Evolutionary conservation across 2,797 vertebrate species (phyloP).

Genomic region (Pitangus sulphuratus): DNA sequence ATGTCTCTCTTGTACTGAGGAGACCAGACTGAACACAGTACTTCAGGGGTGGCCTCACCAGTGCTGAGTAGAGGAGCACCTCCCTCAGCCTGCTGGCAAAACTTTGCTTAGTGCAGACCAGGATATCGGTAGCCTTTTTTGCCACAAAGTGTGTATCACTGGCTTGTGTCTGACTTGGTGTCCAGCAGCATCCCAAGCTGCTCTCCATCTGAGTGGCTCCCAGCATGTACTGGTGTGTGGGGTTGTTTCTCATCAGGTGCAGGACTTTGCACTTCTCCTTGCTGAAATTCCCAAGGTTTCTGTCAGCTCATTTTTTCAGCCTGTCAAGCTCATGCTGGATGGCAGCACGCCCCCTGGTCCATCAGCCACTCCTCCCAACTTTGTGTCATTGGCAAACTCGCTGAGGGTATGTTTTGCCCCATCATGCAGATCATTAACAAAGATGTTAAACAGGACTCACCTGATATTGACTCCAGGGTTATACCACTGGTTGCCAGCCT

Average conservation of each 20-base stretch:
- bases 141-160: neutral
- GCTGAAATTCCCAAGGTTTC: neutral
- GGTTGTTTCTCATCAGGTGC: no score
- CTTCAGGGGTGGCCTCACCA: neutral
- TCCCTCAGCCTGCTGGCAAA: neutral
- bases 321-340: neutral
- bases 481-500: neutral
- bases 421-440: neutral
- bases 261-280: neutral
- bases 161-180: accelerated
- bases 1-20: neutral
- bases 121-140: neutral
- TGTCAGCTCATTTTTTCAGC: neutral
- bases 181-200: neutral
- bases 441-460: neutral
- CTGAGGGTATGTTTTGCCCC: neutral
- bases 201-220: neutral
- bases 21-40: neutral
- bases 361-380: neutral
- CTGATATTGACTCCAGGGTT: neutral
- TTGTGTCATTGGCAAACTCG: neutral
- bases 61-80: neutral
- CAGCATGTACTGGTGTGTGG: neutral
- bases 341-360: neutral
- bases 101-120: neutral